Percentiles rank a stretch among this genome's conserved stretches.
Evolutionary conservation across 1,140 invertebrate genomes (phyloP).

Genomic region (Calycopis cecrops): DNA sequence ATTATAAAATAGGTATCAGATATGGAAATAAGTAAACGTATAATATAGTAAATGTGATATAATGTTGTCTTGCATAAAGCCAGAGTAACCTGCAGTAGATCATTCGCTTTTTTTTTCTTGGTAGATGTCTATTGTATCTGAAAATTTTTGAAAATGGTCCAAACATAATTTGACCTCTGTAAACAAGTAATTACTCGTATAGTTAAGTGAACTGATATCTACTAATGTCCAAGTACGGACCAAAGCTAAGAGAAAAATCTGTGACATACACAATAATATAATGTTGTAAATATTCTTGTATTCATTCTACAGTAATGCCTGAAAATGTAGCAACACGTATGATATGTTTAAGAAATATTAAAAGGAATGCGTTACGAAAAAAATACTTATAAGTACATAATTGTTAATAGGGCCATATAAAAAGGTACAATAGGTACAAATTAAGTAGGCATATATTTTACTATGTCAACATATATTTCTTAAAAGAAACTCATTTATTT

Average conservation of each 20-base stretch:
- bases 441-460: not conserved
- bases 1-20: too few relatives aligned
- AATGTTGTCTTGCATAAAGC: too few relatives aligned
- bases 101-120: too few relatives aligned
- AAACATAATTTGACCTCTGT: too few relatives aligned
- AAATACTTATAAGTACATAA: too few relatives aligned
- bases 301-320: constrained; percentile 39
- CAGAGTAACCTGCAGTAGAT: too few relatives aligned
- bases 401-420: not conserved
- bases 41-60: too few relatives aligned
- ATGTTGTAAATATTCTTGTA: constrained; percentile 53
- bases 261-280: constrained; percentile 61
- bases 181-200: not conserved
- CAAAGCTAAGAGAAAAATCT: constrained; percentile 40
- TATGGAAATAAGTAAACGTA: too few relatives aligned
- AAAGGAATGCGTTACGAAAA: not conserved
- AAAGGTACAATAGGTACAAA: constrained; percentile 1
- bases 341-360: constrained; percentile 1
- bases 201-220: not conserved
- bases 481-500: constrained; percentile 16
- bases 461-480: constrained; percentile 13
- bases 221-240: constrained; percentile 18
- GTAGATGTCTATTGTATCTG: too few relatives aligned
- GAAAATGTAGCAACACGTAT: constrained; percentile 42
- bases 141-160: too few relatives aligned